Conservation (phyloP, 2,888 invertebrate species). For the Megastigmus dorsalis region DNA sequence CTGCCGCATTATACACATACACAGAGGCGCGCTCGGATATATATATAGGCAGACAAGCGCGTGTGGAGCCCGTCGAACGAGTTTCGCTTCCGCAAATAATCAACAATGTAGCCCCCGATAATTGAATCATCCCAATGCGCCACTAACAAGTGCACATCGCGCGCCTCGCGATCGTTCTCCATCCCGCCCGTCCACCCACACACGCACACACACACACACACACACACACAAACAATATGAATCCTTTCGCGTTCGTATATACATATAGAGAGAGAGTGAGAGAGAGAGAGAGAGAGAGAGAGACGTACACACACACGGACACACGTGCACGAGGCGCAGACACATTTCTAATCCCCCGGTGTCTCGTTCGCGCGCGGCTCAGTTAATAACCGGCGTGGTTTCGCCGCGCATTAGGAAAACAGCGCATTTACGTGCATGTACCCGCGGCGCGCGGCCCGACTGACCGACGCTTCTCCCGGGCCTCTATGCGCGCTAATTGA, state of each 20-base stretch:
- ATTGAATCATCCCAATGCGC: conserved; percentile 46
- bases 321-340: neutral
- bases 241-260: conserved; percentile 31
- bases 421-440: conserved; percentile 62
- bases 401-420: conserved; percentile 68
- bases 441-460: too few relatives aligned
- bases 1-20: too few relatives aligned
- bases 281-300: too few relatives aligned
- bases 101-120: conserved; percentile 47
- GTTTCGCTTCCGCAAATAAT: conserved; percentile 21
- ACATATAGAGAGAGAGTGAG: too few relatives aligned
- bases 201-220: neutral
- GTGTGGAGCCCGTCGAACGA: neutral
- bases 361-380: conserved; percentile 72
- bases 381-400: conserved; percentile 70
- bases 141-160: conserved; percentile 36
- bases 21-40: too few relatives aligned
- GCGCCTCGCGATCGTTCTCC: conserved; percentile 5
- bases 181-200: neutral
- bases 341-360: conserved; percentile 65
- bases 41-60: too few relatives aligned
- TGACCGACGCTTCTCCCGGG: conserved; percentile 18
- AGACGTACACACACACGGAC: neutral
- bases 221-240: conserved; percentile 12
- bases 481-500: conserved; percentile 18